A percentile compares a stretch with the other conserved stretches of the same genome.
Conservation (phyloP, 2,113 vertebrate species). For the Hystrix cristata region DNA sequence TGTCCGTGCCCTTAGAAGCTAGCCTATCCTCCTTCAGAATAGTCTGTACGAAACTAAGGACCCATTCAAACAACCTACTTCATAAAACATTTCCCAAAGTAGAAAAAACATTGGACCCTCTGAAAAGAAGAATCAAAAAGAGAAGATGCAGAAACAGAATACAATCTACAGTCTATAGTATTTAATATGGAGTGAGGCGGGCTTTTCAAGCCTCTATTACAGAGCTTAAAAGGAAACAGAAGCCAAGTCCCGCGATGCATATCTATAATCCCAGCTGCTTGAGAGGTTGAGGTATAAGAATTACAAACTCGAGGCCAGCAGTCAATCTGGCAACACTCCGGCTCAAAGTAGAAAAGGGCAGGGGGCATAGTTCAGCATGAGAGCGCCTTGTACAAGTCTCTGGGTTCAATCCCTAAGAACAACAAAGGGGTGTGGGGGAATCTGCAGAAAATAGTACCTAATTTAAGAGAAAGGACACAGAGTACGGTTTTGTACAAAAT, state of each 20-base stretch:
- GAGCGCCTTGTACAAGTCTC: not conserved
- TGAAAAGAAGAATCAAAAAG: not conserved
- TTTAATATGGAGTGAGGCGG: not conserved
- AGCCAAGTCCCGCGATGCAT: no score
- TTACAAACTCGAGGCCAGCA: no score
- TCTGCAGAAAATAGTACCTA: not conserved
- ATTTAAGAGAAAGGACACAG: not conserved
- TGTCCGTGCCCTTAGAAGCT: not conserved
- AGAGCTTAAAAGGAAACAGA: slow-evolving; percentile 3
- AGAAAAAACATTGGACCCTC: not conserved
- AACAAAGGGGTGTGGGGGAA: not conserved
- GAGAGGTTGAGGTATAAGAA: no score
- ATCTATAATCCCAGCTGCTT: no score
- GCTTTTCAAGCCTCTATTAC: not conserved
- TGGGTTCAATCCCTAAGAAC: not conserved
- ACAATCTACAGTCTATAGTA: not conserved
- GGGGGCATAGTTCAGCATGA: not conserved
- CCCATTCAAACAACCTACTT: slow-evolving; percentile 10
- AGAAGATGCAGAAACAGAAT: not conserved
- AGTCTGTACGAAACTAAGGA: not conserved
- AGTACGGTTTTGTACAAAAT: slow-evolving; percentile 26
- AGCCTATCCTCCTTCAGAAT: not conserved
- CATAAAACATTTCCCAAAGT: not conserved
- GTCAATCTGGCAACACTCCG: no score
- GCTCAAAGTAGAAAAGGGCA: not conserved